Conservation (phyloP, 2,888 invertebrate species). For the Himalopsyche anomala region DNA sequence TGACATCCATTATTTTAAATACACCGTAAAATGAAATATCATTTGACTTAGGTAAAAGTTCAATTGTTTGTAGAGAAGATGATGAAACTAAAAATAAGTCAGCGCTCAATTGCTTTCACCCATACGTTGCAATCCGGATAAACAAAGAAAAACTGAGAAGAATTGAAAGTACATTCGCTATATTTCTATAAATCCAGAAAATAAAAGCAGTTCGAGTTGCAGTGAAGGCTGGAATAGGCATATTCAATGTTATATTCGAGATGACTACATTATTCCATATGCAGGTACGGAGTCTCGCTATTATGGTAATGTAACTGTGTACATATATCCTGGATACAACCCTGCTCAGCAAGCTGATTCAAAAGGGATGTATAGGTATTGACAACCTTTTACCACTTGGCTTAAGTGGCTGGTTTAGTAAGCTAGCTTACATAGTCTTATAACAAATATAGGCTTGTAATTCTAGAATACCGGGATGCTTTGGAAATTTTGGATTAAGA, state of each 20-base stretch:
- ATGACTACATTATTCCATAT: not conserved
- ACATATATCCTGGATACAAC: not conserved
- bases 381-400: not conserved
- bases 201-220: not conserved
- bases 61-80: too few species aligned
- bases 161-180: not conserved
- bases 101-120: too few species aligned
- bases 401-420: too few species aligned
- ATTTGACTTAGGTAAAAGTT: too few species aligned
- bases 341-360: not conserved
- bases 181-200: slow-evolving; percentile 1
- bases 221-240: slow-evolving; percentile 14
- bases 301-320: not conserved
- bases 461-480: too few species aligned
- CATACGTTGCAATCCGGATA: not conserved
- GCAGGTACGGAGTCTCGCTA: not conserved
- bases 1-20: too few species aligned
- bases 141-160: not conserved
- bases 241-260: not conserved
- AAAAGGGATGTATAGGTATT: not conserved
- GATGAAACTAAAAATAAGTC: too few species aligned
- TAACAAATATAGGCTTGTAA: too few species aligned
- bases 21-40: too few species aligned
- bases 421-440: too few species aligned
- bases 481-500: too few species aligned